Conservation (phyloP, 37 sponge, comb jelly and placozoan genomes). For the Diacarnus erythraeanus region DNA sequence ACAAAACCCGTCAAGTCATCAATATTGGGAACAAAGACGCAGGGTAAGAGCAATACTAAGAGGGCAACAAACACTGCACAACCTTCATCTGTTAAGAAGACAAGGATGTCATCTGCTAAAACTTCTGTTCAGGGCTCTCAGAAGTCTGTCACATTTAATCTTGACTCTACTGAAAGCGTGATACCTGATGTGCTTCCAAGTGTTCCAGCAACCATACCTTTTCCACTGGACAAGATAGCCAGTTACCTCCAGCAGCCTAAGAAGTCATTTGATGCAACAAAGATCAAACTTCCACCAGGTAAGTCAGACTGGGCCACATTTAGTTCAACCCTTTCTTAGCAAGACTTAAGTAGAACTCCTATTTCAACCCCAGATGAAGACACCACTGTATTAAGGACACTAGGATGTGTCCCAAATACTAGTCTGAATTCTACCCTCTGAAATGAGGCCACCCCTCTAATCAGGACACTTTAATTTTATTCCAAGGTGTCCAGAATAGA, state of each 20-base stretch:
- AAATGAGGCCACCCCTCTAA: too few relatives aligned
- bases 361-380: too few relatives aligned
- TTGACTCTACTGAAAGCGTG: neutral
- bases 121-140: neutral
- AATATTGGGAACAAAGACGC: neutral
- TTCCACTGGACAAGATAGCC: conserved; percentile 2
- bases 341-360: too few relatives aligned
- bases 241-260: neutral
- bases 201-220: neutral
- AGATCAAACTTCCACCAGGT: conserved; percentile 12
- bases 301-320: neutral
- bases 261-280: neutral
- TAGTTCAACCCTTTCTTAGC: too few relatives aligned
- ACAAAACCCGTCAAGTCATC: neutral
- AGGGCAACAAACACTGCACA: neutral
- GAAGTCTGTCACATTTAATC: conserved; percentile 35
- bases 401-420: too few relatives aligned
- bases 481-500: neutral
- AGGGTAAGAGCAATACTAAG: neutral
- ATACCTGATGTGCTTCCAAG: neutral
- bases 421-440: too few relatives aligned
- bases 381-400: too few relatives aligned
- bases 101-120: neutral
- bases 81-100: neutral
- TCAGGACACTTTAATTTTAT: too few relatives aligned